These are phyloP conservation scores for Troides aeacus DNA, from an alignment of 2,888 invertebrate genomes.

Conservation along the genomic window DNA sequence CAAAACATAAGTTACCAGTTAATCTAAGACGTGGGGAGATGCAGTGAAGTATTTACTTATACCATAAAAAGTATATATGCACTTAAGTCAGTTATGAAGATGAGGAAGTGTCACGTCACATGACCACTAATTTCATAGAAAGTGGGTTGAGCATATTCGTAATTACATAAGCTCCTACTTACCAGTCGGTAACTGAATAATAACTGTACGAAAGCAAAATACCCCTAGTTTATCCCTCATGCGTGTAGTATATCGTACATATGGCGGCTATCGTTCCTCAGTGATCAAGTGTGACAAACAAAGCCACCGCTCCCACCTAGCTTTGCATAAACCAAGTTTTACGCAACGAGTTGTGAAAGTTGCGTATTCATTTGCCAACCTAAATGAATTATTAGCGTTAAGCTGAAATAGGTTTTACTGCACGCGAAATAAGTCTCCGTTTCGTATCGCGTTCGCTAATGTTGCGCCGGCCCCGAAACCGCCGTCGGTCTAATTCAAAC, in stretches of 20 bases:
- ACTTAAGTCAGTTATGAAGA: constrained; percentile 3
- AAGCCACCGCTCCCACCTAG: constrained; percentile 18
- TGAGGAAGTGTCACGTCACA: constrained; percentile 5
- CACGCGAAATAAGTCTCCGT: constrained; percentile 8
- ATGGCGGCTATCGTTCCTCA: constrained; percentile 12
- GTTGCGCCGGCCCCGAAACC: constrained; percentile 21
- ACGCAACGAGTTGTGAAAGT: constrained; percentile 29
- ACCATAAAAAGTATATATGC: not conserved
- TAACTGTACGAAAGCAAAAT: constrained; percentile 3
- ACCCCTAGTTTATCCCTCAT: constrained; percentile 17
- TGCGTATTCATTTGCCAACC: constrained; percentile 30
- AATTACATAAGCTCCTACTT: not conserved
- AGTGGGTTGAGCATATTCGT: constrained; percentile 6
- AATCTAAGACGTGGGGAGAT: no score
- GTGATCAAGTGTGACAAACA: constrained; percentile 29
- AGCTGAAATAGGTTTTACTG: constrained; percentile 16
- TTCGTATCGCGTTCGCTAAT: not conserved
- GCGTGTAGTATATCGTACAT: constrained; percentile 7
- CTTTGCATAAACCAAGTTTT: constrained; percentile 28
- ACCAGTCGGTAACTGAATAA: constrained; percentile 3
- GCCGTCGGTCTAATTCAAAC: constrained; percentile 15
- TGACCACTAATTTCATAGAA: constrained; percentile 19
- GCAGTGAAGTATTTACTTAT: no score
- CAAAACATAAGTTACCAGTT: no score
- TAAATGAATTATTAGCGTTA: constrained; percentile 26